Evolutionary conservation across 2,888 invertebrate species (phyloP), one percentile per base, ranked within the genome.

Genomic region (Mycalesis mineus): DNA sequence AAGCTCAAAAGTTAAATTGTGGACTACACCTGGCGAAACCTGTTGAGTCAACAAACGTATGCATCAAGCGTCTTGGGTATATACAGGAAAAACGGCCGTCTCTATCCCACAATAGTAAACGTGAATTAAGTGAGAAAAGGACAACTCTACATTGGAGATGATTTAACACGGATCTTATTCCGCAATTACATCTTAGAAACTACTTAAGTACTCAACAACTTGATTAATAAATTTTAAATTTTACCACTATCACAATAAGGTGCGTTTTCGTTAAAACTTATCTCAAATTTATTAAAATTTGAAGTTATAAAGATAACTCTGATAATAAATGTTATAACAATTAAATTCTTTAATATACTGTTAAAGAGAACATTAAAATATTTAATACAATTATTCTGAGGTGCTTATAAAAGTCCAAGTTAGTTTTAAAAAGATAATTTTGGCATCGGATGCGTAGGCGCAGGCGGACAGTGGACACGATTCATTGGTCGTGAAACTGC

Each of bases 41-140:
- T 82, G 87, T 88, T 85, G 80, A 86, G 80, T 86, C 84, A 81
- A 82, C 80, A 77, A 80, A 80, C 78, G 80, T 77, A 77, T 80
- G 78, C 74, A 73, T 68, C 70, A 75, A 78, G 73, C 74, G 66
- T 68, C 69, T 69, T 62, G 57, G 60, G 62, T 61, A 65, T 65
- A 54, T 58, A 50, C 36, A 54, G 65, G 64, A 78, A 71, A 50
- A 70, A 75, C 71, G 69, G 8, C 62, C 37, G 28, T 77, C 84
- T 77, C 77, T 67, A 64, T 84, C 72, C n/a, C 61, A 61, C 76
- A 53, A 59, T 39, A 53, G 55, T 41, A 48, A 44, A 66, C 53
- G 36, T 55, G 53, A 49, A 61, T 59, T 8, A 52, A 13, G 65
- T 58, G 52, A 70, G 72, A 82, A 60, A 60, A 67, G 68, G 79